Base-by-base conservation (phyloP, 2,888 invertebrate genomes). In the Machimus atricapillus region DNA sequence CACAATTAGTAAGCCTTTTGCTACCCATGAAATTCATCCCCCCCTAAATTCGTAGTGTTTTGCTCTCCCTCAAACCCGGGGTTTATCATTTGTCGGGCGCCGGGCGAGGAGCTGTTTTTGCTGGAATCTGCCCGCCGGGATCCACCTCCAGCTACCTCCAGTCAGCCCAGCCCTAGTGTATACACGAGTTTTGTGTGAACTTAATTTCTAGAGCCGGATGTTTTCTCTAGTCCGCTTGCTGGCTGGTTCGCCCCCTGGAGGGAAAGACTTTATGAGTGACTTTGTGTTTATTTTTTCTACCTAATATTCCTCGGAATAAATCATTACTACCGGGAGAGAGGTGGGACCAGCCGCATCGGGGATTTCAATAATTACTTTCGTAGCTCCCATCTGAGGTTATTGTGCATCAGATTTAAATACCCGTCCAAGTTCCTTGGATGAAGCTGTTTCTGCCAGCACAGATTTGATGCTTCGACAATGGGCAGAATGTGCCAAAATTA, bases 1-100 rank as follows among this genome's bases (percentile, higher is more conserved):
- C 74, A 85, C 85, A 85, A 85, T 85, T 85, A 85, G 85, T 74
- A 85, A 85, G 73, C 85, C 85, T 85, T 74, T 85, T 85, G 82
- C 58, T 58, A 66, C 43, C 85, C 85, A 85, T 46, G 85, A 43
- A 46, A 19, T 85, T 74, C 40, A 66, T 73, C 7, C 58, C 66
- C n/a, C 66, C 66, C 81, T 12, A 16, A n/a, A 81, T 81, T 31
- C 40, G 34, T 37, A 83, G 12, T 83, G 66, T 66, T 66, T 83
- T 66, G 37, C 37, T 40, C 8, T 56, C 23, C 66, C 66, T 12
- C 58, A 37, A 19, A 31, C 40, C 37, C 23, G 37, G 34, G n/a
- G 37, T 83, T 34, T 83, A 83, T 66, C 79, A 79, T 79, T 81
- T 83, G 37, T 37, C 19, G 34, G 81, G 82, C 66, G 66, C 66